Percentiles rank a stretch among this genome's conserved stretches.
Evolutionary conservation across 2,888 invertebrate species (phyloP).

Genomic region (Chironomus riparius): DNA sequence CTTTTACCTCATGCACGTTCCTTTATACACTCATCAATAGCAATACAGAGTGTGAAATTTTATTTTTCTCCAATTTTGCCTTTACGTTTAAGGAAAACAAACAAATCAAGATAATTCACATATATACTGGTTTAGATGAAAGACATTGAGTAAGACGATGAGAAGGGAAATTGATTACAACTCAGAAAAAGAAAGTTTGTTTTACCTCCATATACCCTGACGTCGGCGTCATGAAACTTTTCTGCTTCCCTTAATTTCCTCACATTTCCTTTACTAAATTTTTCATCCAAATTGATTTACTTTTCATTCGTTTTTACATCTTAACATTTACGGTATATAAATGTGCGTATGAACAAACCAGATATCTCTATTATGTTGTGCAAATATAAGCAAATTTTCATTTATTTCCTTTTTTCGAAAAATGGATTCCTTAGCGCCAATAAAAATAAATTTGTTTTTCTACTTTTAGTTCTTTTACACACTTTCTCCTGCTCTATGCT

Average conservation of each 20-base stretch:
- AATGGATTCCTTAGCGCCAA: background rate
- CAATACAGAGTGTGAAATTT: background rate
- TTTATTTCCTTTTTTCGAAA: background rate
- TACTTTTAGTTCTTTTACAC: background rate
- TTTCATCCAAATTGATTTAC: conserved; percentile 1
- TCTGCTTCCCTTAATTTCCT: background rate
- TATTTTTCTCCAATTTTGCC: background rate
- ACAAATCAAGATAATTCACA: background rate
- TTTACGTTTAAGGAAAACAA: background rate
- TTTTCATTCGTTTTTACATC: background rate
- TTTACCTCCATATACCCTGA: background rate
- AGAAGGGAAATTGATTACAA: background rate
- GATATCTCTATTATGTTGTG: too few relatives aligned
- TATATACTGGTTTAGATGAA: background rate
- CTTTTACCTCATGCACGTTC: background rate
- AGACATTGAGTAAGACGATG: background rate
- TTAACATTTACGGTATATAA: background rate
- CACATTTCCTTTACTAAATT: background rate
- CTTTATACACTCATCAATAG: background rate
- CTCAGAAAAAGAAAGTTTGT: background rate
- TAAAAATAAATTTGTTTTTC: conserved; percentile 19
- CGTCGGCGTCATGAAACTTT: conserved; percentile 21
- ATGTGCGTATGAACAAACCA: background rate
- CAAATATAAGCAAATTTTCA: background rate
- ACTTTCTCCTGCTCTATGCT: background rate